Evolutionary conservation across 2,888 invertebrate species (phyloP).

Genomic region (Syrphus vitripennis): DNA sequence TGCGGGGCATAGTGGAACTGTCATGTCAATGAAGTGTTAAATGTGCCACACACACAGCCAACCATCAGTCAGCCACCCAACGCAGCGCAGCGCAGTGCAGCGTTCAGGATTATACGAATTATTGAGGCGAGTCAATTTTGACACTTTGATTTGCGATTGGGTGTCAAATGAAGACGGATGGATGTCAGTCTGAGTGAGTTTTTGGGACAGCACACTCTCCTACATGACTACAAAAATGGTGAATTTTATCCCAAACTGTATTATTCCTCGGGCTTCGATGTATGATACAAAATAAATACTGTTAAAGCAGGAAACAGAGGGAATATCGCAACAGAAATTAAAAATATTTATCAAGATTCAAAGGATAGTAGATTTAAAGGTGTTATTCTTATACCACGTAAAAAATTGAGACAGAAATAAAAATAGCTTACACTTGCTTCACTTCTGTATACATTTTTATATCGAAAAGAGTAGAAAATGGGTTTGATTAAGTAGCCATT

Average conservation of each 20-base stretch:
- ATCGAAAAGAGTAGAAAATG: no score
- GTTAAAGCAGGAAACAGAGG: not conserved
- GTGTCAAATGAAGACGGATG: constrained; percentile 65
- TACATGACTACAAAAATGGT: not conserved
- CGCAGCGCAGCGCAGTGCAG: not conserved
- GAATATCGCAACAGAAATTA: no score
- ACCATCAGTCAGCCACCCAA: not conserved
- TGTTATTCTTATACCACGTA: no score
- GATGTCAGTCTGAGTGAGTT: constrained; percentile 40
- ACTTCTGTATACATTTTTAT: no score
- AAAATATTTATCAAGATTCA: no score
- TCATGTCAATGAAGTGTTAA: constrained; percentile 70
- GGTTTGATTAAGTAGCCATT: no score
- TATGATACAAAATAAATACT: no score
- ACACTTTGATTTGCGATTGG: constrained; percentile 57
- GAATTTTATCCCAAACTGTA: not conserved
- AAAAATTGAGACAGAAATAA: no score
- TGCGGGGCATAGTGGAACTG: constrained; percentile 52
- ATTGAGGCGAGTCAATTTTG: constrained; percentile 59
- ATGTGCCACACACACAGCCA: constrained; percentile 59
- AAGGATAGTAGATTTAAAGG: no score
- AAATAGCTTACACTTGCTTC: no score
- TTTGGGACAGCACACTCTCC: constrained; percentile 7
- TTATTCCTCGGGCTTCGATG: constrained; percentile 22
- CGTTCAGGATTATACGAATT: constrained; percentile 11